These are phyloP conservation scores for Dendrolimus houi DNA, from an alignment of 2,888 invertebrate genomes.

Conservation along the genomic window DNA sequence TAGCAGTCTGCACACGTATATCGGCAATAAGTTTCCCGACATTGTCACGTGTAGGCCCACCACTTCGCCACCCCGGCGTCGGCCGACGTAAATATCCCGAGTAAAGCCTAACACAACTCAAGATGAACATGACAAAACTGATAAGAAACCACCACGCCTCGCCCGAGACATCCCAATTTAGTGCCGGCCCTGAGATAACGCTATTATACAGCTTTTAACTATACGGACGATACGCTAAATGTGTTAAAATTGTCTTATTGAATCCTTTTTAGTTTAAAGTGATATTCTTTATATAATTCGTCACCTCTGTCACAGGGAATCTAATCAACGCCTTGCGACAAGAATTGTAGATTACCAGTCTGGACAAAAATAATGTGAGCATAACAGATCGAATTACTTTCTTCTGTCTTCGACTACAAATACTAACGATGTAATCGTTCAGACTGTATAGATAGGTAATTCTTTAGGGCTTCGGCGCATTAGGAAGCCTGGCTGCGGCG, in stretches of 20 bases:
- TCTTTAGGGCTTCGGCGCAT: too few species aligned
- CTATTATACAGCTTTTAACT: slow-evolving; percentile 77
- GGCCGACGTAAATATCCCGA: slow-evolving; percentile 62
- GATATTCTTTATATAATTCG: slow-evolving; percentile 28
- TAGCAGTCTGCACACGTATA: not conserved
- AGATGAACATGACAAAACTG: slow-evolving; percentile 74
- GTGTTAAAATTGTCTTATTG: slow-evolving; percentile 63
- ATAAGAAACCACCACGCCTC: slow-evolving; percentile 61
- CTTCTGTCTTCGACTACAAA: too few species aligned
- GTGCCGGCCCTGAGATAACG: slow-evolving; percentile 69
- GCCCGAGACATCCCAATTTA: slow-evolving; percentile 73
- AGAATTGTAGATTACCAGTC: too few species aligned
- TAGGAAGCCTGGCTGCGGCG: too few species aligned
- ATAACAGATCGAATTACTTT: too few species aligned
- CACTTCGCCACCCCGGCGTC: slow-evolving; percentile 42
- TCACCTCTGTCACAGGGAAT: slow-evolving; percentile 26
- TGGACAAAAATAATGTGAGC: too few species aligned
- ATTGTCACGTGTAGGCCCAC: slow-evolving; percentile 55
- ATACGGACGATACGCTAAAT: slow-evolving; percentile 71
- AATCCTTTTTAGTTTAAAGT: slow-evolving; percentile 41
- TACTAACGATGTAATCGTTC: too few species aligned
- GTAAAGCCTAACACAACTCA: slow-evolving; percentile 76
- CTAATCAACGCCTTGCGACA: too few species aligned
- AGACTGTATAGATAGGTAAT: too few species aligned
- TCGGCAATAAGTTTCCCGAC: slow-evolving; percentile 27